These are phyloP conservation scores for Palythoa grandis DNA, from an alignment of 92 coral and sea anemone species.

Conservation along the genomic window DNA sequence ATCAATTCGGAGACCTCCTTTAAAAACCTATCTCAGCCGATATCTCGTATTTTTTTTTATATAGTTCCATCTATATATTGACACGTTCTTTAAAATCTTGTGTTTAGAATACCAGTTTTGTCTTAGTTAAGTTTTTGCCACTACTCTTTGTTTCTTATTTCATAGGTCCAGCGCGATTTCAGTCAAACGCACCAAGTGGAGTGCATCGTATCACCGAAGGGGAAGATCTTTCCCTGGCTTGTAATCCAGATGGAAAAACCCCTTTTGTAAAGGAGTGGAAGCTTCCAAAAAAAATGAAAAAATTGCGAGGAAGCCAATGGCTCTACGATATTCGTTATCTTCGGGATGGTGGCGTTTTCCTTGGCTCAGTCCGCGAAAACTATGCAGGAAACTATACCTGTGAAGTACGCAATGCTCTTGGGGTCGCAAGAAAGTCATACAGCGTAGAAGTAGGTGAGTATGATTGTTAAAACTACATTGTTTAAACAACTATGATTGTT, in stretches of 20 bases:
- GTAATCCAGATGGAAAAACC: slow-evolving; percentile 27
- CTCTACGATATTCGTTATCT: slow-evolving; percentile 22
- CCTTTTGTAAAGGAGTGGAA: slow-evolving; percentile 42
- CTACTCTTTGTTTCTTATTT: not conserved
- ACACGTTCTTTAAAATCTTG: too few species aligned
- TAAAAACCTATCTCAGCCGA: too few species aligned
- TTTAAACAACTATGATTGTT: too few species aligned
- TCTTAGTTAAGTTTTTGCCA: too few species aligned
- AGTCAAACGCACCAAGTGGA: not conserved
- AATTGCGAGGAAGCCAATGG: slow-evolving; percentile 35
- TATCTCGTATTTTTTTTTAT: too few species aligned
- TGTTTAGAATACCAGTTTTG: too few species aligned
- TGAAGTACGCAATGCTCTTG: slow-evolving; percentile 41
- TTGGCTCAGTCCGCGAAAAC: slow-evolving; percentile 29
- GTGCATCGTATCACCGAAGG: slow-evolving; percentile 29
- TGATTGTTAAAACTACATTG: too few species aligned
- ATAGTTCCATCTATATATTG: too few species aligned
- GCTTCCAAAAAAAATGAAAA: slow-evolving; percentile 15
- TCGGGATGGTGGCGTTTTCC: slow-evolving; percentile 14
- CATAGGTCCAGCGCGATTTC: slow-evolving; percentile 33
- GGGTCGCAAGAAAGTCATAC: slow-evolving; percentile 23
- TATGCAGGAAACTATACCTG: slow-evolving; percentile 36
- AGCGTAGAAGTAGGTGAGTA: slow-evolving; percentile 33
- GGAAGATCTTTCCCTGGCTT: slow-evolving; percentile 10
- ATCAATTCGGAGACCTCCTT: too few species aligned